A percentile compares a stretch with the other conserved stretches of the same genome.
phyloP scores from a whole-genome alignment of 2,888 invertebrate genomes.

The Subacronicta megacephala region DNA sequence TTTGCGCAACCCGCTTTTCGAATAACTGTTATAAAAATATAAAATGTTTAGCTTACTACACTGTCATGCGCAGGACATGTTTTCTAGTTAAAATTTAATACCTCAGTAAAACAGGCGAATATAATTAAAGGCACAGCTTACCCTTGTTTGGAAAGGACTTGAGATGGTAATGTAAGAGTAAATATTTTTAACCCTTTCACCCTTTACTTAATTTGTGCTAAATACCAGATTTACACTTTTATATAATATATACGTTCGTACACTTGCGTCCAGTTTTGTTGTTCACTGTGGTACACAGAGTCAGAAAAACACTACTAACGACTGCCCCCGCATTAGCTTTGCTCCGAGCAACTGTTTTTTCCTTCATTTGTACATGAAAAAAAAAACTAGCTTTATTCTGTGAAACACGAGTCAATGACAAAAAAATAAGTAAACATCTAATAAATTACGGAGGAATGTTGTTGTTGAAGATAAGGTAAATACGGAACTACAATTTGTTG shows the following conservation, averaged over 20 bases:
- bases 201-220: slow-evolving; percentile 55
- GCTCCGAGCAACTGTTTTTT: slow-evolving; percentile 24
- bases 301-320: slow-evolving; percentile 42
- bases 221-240: slow-evolving; percentile 47
- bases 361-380: slow-evolving; percentile 24
- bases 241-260: slow-evolving; percentile 9
- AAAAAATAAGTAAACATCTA: slow-evolving; percentile 22
- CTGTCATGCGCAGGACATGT: slow-evolving; percentile 50
- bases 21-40: slow-evolving; percentile 57
- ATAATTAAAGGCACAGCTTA: slow-evolving; percentile 72
- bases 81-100: slow-evolving; percentile 70
- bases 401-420: slow-evolving; percentile 13
- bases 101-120: slow-evolving; percentile 60
- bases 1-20: slow-evolving; percentile 58
- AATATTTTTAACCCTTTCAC: slow-evolving; percentile 70
- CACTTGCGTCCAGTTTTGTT: slow-evolving; percentile 19
- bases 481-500: slow-evolving; percentile 39
- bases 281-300: slow-evolving; percentile 31
- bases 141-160: slow-evolving; percentile 75
- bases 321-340: slow-evolving; percentile 29
- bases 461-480: slow-evolving; percentile 13
- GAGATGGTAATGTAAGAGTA: slow-evolving; percentile 71
- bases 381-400: slow-evolving; percentile 22
- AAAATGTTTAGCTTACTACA: slow-evolving; percentile 51
- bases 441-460: slow-evolving; percentile 21